Conservation (phyloP, 2,113 vertebrate species). For the Aythya baeri region DNA sequence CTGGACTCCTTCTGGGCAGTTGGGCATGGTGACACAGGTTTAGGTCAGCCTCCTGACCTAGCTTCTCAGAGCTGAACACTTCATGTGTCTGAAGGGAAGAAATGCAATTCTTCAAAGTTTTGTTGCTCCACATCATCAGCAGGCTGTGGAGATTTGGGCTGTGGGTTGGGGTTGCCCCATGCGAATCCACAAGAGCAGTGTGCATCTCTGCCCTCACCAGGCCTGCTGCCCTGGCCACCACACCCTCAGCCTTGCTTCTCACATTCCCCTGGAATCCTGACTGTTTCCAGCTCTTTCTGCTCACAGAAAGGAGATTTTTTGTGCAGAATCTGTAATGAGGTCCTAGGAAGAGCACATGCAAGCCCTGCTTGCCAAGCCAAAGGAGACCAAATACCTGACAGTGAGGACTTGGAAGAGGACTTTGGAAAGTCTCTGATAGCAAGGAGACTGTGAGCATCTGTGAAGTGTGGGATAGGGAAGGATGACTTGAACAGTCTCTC, state of each 20-base stretch:
- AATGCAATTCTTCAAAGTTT: neutral
- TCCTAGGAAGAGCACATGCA: neutral
- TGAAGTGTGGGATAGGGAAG: neutral
- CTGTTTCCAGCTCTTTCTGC: neutral
- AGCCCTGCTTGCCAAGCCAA: neutral
- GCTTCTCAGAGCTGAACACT: neutral
- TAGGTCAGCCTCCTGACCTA: neutral
- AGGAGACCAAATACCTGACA: neutral
- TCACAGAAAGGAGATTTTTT: neutral
- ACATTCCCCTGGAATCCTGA: neutral
- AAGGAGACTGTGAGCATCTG: neutral
- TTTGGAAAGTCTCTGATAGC: neutral
- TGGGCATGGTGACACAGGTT: rapidly evolving
- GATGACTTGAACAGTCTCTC: neutral
- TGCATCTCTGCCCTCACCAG: neutral
- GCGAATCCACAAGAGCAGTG: neutral
- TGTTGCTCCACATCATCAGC: neutral
- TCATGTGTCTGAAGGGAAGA: neutral
- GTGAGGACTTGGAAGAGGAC: neutral
- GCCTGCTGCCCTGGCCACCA: neutral
- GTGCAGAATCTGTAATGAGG: neutral
- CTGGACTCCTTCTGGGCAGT: neutral
- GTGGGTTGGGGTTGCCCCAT: neutral
- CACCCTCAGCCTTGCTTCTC: neutral
- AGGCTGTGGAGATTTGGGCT: neutral